Percentiles rank a stretch among this genome's conserved stretches.
Conservation (phyloP, 2,888 invertebrate genomes). For the Scaptomyza polygonia region DNA sequence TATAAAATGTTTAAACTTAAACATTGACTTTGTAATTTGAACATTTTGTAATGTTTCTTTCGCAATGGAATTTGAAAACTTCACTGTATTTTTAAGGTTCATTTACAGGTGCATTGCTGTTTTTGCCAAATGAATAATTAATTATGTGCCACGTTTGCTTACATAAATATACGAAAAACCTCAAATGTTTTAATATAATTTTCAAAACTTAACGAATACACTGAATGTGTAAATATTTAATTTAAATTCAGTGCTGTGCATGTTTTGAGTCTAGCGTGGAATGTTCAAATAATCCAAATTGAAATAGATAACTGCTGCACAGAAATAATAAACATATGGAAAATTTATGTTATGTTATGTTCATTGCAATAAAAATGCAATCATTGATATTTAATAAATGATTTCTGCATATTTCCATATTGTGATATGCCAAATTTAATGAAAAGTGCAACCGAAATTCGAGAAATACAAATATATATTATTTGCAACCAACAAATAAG, state of each 20-base stretch:
- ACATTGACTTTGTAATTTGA: no score
- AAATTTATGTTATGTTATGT: background rate
- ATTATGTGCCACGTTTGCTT: background rate
- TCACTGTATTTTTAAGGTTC: background rate
- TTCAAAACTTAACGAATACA: background rate
- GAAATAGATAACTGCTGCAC: background rate
- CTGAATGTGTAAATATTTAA: background rate
- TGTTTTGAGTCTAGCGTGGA: background rate
- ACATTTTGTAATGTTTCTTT: no score
- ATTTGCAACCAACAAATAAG: no score
- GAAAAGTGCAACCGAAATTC: no score
- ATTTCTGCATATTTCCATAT: background rate
- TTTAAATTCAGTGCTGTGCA: background rate
- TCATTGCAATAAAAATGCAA: background rate
- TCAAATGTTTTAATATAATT: slow-evolving; percentile 2
- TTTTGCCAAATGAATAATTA: background rate
- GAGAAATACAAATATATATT: no score
- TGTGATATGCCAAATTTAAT: background rate
- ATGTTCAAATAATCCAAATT: background rate
- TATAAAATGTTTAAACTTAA: background rate
- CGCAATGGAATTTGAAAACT: background rate
- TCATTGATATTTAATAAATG: background rate
- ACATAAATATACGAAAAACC: background rate
- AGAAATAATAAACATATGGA: background rate
- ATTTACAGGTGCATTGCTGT: background rate